Conservation (phyloP, 2,113 vertebrate species). For the Actenoides lindsayi region DNA sequence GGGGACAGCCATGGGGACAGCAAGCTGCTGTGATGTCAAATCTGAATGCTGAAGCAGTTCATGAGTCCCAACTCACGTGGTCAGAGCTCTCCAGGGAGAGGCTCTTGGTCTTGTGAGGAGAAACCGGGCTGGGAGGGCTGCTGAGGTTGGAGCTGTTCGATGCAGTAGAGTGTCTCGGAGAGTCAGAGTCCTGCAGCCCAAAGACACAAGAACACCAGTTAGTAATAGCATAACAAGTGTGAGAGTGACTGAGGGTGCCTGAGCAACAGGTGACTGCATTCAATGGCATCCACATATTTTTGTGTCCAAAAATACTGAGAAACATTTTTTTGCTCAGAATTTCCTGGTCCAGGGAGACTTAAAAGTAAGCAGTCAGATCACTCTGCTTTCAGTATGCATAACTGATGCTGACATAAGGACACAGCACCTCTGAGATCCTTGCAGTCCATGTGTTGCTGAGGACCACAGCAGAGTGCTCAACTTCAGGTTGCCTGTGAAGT, state of each 20-base stretch:
- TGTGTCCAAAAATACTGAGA: not conserved
- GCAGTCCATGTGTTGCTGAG: not conserved
- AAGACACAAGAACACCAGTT: constrained; percentile 15
- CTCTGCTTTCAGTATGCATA: not conserved
- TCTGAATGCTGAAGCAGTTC: constrained; percentile 76
- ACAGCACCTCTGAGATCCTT: not conserved
- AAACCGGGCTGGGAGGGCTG: constrained; percentile 94
- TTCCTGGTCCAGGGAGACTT: not conserved
- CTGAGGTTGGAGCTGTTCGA: constrained; percentile 99
- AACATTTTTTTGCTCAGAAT: not conserved
- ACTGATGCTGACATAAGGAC: not conserved
- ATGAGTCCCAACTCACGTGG: constrained; percentile 94
- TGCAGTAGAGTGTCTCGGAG: constrained; percentile 95
- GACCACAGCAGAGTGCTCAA: not conserved
- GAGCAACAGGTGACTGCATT: not conserved
- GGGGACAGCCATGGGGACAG: constrained; percentile 46
- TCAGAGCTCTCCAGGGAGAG: constrained; percentile 96
- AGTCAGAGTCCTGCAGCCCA: constrained; percentile 92
- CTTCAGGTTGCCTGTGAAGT: not conserved
- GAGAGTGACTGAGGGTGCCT: not conserved
- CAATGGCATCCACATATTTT: not conserved
- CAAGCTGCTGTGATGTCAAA: constrained; percentile 67
- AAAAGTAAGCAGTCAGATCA: not conserved
- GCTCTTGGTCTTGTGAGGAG: constrained; percentile 96
- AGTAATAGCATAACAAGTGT: not conserved